phyloP scores from a whole-genome alignment of 2,113 vertebrate genomes.

The Sylvietta virens region DNA sequence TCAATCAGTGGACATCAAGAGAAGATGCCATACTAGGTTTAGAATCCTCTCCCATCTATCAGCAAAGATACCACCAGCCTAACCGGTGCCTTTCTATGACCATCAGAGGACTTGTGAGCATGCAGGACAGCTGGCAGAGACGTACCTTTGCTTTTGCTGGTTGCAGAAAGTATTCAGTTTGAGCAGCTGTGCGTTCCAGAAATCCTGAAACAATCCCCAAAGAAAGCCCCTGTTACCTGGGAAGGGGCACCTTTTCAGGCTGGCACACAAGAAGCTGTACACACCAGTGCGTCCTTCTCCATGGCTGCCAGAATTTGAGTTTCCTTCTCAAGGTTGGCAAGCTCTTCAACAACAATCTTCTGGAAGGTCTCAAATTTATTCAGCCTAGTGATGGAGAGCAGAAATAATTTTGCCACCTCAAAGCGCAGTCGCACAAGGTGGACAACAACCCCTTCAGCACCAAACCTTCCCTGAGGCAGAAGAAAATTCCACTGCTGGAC shows the following conservation, averaged over 20 bases:
- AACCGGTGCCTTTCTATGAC: neutral
- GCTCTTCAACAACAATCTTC: slow-evolving; percentile 69
- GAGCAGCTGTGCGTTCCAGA: slow-evolving; percentile 73
- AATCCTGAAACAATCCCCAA: slow-evolving; percentile 68
- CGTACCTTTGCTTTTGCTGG: slow-evolving; percentile 75
- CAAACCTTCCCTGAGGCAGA: neutral
- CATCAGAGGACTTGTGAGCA: neutral
- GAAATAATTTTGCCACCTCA: neutral
- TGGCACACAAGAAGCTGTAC: neutral
- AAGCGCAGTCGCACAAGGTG: accelerated
- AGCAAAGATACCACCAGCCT: neutral
- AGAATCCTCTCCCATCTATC: neutral
- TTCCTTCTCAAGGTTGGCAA: slow-evolving; percentile 74
- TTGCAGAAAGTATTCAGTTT: slow-evolving; percentile 77
- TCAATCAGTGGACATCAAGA: neutral
- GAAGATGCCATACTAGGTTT: neutral
- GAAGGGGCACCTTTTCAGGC: neutral
- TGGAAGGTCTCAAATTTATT: slow-evolving; percentile 76
- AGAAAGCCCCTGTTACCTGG: neutral
- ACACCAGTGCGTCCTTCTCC: slow-evolving; percentile 75
- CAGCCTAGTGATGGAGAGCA: slow-evolving; percentile 62
- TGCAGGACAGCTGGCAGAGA: neutral
- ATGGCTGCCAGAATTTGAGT: slow-evolving; percentile 63
- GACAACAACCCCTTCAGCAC: neutral
- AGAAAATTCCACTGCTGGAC: neutral